Conservation (phyloP, 1,140 invertebrate genomes). For the Laupala kohalensis region DNA sequence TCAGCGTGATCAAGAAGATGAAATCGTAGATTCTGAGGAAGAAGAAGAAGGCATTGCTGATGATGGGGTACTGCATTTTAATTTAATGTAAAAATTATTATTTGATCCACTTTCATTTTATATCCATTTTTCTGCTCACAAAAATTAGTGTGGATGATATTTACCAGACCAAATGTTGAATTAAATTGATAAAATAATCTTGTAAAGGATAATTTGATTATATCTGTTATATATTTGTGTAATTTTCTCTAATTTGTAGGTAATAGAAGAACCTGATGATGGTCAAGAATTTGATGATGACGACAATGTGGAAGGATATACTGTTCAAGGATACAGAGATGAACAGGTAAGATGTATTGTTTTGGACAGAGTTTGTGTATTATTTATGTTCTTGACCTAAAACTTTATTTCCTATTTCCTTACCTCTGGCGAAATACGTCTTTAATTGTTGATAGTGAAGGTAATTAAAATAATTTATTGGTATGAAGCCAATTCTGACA, state of each 20-base stretch:
- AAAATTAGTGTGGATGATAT: no score
- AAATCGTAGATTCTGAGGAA: slow-evolving; percentile 59
- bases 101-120: not conserved
- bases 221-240: not conserved
- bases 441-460: not conserved
- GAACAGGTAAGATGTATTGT: slow-evolving; percentile 28
- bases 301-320: slow-evolving; percentile 38
- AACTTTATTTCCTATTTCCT: not conserved
- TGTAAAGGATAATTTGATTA: not conserved
- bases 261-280: slow-evolving; percentile 14
- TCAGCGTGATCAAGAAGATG: slow-evolving; percentile 66
- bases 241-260: not conserved
- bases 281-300: slow-evolving; percentile 24
- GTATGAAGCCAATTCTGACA: not conserved
- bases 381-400: not conserved
- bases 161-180: no score
- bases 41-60: slow-evolving; percentile 43
- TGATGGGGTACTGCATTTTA: slow-evolving; percentile 27
- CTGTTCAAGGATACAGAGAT: slow-evolving; percentile 31
- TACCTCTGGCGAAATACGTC: no score
- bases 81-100: not conserved
- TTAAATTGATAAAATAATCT: no score
- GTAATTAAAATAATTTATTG: not conserved
- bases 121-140: not conserved
- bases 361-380: not conserved